Evolutionary conservation across 2,797 vertebrate species (phyloP).

Genomic region (Benthosema pterotum): DNA sequence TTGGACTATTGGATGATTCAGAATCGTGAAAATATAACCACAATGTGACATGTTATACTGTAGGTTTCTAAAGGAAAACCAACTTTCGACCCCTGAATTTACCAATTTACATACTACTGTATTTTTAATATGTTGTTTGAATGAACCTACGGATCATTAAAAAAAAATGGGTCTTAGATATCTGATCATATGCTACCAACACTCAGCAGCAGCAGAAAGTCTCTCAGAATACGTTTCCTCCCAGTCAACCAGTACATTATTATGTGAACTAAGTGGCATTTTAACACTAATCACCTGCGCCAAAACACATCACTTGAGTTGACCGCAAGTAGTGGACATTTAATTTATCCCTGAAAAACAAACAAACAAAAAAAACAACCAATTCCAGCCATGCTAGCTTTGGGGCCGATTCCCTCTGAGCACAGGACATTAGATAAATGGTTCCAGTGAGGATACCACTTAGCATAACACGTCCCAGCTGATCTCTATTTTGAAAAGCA

Average conservation of each 20-base stretch:
- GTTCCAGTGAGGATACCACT: constrained; percentile 11
- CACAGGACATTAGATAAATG: constrained; percentile 31
- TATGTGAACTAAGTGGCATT: constrained; percentile 32
- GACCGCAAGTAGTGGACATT: constrained; percentile 7
- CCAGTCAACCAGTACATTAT: constrained; percentile 17
- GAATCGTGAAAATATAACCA: too few relatives aligned
- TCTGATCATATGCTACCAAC: too few relatives aligned
- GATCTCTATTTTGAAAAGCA: constrained; percentile 35
- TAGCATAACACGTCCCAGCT: constrained; percentile 31
- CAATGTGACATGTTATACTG: too few relatives aligned
- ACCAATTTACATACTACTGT: too few relatives aligned
- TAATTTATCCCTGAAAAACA: neutral
- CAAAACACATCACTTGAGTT: neutral
- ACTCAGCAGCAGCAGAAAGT: too few relatives aligned
- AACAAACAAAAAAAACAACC: too few relatives aligned
- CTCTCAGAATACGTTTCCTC: neutral
- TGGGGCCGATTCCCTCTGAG: constrained; percentile 14
- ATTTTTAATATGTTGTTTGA: too few relatives aligned
- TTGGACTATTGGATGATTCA: too few relatives aligned
- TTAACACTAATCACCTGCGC: constrained; percentile 25
- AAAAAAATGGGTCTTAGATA: too few relatives aligned
- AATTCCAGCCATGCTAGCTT: constrained; percentile 18
- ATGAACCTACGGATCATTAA: too few relatives aligned
- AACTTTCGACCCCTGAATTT: too few relatives aligned
- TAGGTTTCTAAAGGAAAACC: too few relatives aligned